These are phyloP conservation scores for Drosophila micromelanica DNA, from an alignment of 1,140 invertebrate species.

Conservation along the genomic window DNA sequence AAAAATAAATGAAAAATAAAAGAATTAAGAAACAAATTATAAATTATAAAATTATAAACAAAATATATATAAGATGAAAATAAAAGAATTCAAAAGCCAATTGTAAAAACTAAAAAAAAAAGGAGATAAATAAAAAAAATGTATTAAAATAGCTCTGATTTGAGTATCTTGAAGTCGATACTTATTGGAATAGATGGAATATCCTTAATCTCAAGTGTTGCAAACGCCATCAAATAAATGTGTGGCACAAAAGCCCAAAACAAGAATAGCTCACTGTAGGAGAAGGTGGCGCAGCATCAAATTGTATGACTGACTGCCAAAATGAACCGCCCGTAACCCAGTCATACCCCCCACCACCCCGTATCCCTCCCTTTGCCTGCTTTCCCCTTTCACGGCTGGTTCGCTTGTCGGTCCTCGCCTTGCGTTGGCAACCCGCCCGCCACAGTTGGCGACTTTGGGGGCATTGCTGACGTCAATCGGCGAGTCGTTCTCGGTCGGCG, in stretches of 20 bases:
- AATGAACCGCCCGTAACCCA: conserved; percentile 40
- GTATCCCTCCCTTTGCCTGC: background rate
- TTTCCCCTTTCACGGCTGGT: too few species aligned
- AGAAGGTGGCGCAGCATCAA: conserved; percentile 54
- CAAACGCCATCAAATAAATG: conserved; percentile 1
- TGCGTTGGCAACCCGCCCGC: conserved; percentile 73
- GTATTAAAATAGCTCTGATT: too few species aligned
- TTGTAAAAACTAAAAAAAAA: too few species aligned
- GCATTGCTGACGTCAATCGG: conserved; percentile 83
- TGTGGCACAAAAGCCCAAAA: background rate
- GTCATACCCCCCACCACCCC: background rate
- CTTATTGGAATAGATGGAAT: too few species aligned
- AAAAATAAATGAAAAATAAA: too few species aligned
- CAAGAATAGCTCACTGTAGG: conserved; percentile 9
- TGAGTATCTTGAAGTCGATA: too few species aligned
- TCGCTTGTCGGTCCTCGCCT: conserved; percentile 27
- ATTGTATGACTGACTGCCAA: conserved; percentile 78
- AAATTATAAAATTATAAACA: too few species aligned
- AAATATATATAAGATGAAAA: too few species aligned
- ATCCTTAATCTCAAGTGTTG: background rate
- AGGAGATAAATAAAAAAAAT: too few species aligned
- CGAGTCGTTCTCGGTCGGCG: conserved; percentile 73
- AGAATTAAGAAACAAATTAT: too few species aligned
- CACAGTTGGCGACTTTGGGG: conserved; percentile 70
- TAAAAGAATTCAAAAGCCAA: too few species aligned